Base-by-base conservation (phyloP, 2,797 vertebrate species). In the Anguilla pacifica region DNA sequence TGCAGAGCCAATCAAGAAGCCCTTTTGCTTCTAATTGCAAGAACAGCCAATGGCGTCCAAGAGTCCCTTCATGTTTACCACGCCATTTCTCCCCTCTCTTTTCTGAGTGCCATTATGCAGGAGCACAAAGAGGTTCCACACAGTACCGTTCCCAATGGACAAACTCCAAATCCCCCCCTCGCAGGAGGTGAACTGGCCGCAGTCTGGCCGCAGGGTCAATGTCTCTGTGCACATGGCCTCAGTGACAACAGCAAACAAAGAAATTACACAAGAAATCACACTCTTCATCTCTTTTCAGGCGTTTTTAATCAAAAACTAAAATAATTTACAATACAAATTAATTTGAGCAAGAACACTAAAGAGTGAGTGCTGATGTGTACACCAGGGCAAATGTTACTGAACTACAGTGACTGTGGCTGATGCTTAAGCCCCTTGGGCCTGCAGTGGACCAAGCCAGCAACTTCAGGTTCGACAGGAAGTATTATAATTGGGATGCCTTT, bases 321-420 rank as follows among this genome's bases (percentile, higher is more conserved):
- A 5, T 25, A 49, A 81, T 81, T 81, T 81, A 81, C 77, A 81
- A 46, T 49, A n/a, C 43, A 81, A 46, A 81, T 81, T 43, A 31
- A 81, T n/a, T 25, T n/a, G 4, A 43, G 77, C 77, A 81, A 81
- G 43, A 25, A 81, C 39, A 49, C 0, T 35, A 74, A 31, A 74
- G 31, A 22, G 22, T 19, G 22, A 67, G 22, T 25, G 13, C 17
- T 15, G 15, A 59, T 13, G 15, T 67, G 22, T 67, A 67, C 61
- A 25, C 61, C 25, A 67, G 6, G 25, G 6, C 2, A 7, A 67
- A 28, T 67, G 61, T 67, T 31, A 35, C 70, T 1, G 13, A 28
- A 74, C 31, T 2, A 74, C 70, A 74, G 1, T 74, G n/a, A 28
- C 31, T 70, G n/a, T 70, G 0, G 7, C 67, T 15, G 9, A 57